Evolutionary conservation across 2,113 vertebrate species (phyloP).

Genomic region (Dromiciops gliroides): DNA sequence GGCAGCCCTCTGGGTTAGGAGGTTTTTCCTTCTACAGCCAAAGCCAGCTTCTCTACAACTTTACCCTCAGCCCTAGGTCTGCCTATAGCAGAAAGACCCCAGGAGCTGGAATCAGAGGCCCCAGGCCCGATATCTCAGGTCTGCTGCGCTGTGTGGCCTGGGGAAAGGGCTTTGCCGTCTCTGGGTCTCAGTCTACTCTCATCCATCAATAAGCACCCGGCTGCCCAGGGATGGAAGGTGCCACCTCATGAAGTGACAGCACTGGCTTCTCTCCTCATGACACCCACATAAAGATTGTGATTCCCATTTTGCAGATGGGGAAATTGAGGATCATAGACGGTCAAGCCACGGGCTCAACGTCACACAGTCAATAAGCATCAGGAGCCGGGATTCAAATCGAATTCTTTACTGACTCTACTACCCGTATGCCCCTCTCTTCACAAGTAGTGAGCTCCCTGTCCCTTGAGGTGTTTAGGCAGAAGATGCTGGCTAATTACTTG

Average conservation of each 20-base stretch:
- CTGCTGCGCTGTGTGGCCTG: too few species aligned
- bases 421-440: not conserved
- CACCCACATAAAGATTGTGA: not conserved
- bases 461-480: too few species aligned
- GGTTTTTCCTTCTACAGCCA: too few species aligned
- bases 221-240: not conserved
- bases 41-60: too few species aligned
- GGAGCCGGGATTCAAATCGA: not conserved
- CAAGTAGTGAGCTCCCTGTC: not conserved
- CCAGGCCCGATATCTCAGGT: too few species aligned
- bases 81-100: too few species aligned
- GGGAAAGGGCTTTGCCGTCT: too few species aligned
- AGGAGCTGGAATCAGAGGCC: too few species aligned
- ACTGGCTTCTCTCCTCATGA: not conserved
- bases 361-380: rapidly evolving
- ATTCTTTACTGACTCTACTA: not conserved
- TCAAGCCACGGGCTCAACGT: rapidly evolving
- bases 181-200: too few species aligned
- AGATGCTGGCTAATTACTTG: not conserved
- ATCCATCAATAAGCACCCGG: too few species aligned
- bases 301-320: not conserved
- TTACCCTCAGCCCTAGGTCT: too few species aligned
- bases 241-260: not conserved
- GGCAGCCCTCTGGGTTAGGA: too few species aligned
- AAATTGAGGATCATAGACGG: not conserved